Evolutionary conservation across 2,113 vertebrate species (phyloP), one percentile per base, ranked within the genome.

Genomic region (Oreochromis spilurus): DNA sequence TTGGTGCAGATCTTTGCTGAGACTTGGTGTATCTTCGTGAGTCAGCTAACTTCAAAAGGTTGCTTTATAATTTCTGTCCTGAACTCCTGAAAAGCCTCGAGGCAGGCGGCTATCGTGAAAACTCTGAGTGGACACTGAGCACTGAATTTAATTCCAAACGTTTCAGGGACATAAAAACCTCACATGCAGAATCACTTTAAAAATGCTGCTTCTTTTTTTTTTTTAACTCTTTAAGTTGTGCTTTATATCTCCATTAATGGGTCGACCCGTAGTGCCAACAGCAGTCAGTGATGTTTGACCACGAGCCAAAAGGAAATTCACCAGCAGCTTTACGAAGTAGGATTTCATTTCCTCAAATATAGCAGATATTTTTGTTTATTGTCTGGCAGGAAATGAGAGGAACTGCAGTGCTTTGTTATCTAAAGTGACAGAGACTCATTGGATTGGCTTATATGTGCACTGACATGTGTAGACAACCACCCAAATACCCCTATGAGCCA

Each of bases 121-220:
- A 14, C 45, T 16, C 45, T 16, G 13, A 48, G 16, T 5, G 19
- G 11, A 0, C 0, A 4, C 6, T 3, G 62, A 67, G 0, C 38
- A 43, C 65, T 6, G 38, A 43, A 24, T 70, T 43, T 4, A 14
- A 21, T 40, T 1, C 38, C 34, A 67, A 26, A 70, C n/a, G 24
- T 6, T 0, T 70, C 65, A 43, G 7, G 43, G 65, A 70, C 13
- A 1, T 43, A 0, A 70, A 26, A 70, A 24, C 36, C 2, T 14
- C 12, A 70, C 36, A 2, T 1, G 19, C n/a, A 67, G 19, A 67
- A 40, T 67, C 36, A 24, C 19, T 36, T 60, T 19, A 31, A 34
- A 10, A 1, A 19, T 19, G 58, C 29, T 34, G 0, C 6, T n/a
- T 0, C 60, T 65, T 17, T 3, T 36, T 7, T 7, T 38, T 1